phyloP scores from a whole-genome alignment of 2,797 vertebrate genomes.

The Sibirionetta formosa region DNA sequence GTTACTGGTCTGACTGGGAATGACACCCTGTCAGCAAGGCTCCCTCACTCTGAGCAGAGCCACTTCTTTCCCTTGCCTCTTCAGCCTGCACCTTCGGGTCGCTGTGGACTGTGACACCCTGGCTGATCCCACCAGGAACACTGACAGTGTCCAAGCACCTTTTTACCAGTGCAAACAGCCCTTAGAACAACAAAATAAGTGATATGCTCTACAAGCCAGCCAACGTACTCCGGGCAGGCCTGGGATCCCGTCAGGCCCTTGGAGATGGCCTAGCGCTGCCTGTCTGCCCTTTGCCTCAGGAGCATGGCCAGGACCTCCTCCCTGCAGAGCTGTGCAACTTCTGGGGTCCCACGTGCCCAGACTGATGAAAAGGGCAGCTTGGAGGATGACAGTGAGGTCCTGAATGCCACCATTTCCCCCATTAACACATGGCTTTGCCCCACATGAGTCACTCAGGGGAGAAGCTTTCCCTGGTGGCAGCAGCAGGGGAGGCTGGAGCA shows the following conservation, averaged over 20 bases:
- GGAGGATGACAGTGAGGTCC: neutral
- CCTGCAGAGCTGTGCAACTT: neutral
- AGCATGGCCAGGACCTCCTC: rapidly evolving
- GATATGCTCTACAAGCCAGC: neutral
- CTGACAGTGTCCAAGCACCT: neutral
- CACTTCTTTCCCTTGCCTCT: neutral
- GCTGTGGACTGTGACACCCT: rapidly evolving
- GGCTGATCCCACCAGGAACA: neutral
- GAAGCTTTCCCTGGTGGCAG: neutral
- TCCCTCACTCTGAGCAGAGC: neutral
- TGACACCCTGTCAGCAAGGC: too few relatives aligned
- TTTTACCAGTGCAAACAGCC: neutral
- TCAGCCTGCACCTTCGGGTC: neutral
- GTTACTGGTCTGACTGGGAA: neutral
- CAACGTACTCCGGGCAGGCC: neutral
- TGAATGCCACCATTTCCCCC: neutral
- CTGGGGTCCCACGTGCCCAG: neutral
- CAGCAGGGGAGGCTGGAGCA: neutral
- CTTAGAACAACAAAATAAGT: neutral
- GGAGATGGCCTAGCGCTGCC: rapidly evolving
- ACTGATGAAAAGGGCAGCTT: neutral
- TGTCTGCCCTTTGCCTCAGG: rapidly evolving
- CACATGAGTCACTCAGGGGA: rapidly evolving
- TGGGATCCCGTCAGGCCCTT: neutral
- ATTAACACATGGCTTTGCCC: neutral